Evolutionary conservation across 2,797 vertebrate species (phyloP), one percentile per base, ranked within the genome.

Genomic region (Coranthus polyacanthus): DNA sequence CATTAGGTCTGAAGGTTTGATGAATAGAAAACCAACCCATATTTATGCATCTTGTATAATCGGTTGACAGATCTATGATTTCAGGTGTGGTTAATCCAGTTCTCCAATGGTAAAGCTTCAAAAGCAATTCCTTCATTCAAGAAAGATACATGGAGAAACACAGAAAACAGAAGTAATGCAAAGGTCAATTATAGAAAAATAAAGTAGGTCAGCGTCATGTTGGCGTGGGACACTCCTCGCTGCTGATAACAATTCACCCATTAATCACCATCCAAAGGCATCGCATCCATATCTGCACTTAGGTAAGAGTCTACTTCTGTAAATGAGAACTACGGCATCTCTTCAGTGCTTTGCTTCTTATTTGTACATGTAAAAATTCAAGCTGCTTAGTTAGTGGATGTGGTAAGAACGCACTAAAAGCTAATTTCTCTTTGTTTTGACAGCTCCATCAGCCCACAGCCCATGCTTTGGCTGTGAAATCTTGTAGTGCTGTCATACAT

Each of bases 391-490:
- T 59, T 60, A 60, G 47, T 56, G 26, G 2, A 64, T 70, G 59
- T 58, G 50, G 41, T 59, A 39, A 65, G 43, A 77, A 73, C 49
- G 22, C 16, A 0, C 50, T 43, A 20, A 71, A 68, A 56, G 34
- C 22, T 54, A 2, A 52, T 59, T 63, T 72, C 2, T 61, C 37
- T 62, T 50, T 62, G 75, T 76, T 85, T 81, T 81, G 79, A 84
- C 76, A 73, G 54, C 52, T 61, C 20, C 29, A 21, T 80, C 56
- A 60, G 60, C 34, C 69, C 37, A 75, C 44, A 41, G 52, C 56
- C 71, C 20, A 29, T n/a, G 56, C 17, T 57, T 75, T 83, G 68
- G 56, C 75, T 61, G 50, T 66, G 39, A 85, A 79, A 13, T 0
- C 36, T 63, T 55, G 45, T 51, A 65, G 55, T 17, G 8, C 47